Evolutionary conservation across 2,797 vertebrate genomes (phyloP).

Genomic region (Enteromius afrohamiltoni): DNA sequence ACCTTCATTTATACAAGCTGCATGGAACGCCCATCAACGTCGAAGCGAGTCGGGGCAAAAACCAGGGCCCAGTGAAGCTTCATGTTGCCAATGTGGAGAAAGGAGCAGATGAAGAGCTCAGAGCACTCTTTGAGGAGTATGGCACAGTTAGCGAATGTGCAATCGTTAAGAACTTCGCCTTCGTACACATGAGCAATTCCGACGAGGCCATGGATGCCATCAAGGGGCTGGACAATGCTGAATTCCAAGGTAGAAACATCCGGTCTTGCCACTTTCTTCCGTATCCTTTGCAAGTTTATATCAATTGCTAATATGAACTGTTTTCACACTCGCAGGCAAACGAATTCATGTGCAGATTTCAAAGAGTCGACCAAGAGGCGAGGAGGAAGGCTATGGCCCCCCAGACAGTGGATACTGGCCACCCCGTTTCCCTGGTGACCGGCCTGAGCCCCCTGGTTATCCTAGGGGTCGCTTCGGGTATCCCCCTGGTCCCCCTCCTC

Average conservation of each 20-base stretch:
- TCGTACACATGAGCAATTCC: constrained; percentile 81
- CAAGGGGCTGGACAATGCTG: constrained; percentile 77
- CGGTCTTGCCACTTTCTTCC: neutral
- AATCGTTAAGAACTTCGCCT: constrained; percentile 82
- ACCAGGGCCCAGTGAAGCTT: constrained; percentile 79
- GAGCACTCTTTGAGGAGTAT: constrained; percentile 79
- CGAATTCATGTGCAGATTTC: constrained; percentile 94
- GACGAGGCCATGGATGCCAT: constrained; percentile 83
- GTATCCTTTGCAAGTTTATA: constrained; percentile 1
- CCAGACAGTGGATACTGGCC: constrained; percentile 74
- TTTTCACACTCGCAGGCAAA: constrained; percentile 80
- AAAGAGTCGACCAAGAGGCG: constrained; percentile 88
- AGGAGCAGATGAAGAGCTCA: constrained; percentile 76
- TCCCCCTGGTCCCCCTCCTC: constrained; percentile 70
- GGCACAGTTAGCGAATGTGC: constrained; percentile 79
- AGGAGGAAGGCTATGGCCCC: constrained; percentile 79
- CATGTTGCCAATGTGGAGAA: constrained; percentile 82
- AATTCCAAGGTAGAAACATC: constrained; percentile 75
- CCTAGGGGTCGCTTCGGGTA: constrained; percentile 73
- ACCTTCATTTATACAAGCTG: constrained; percentile 76
- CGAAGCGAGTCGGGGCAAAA: constrained; percentile 79
- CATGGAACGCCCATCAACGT: constrained; percentile 81
- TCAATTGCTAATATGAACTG: neutral
- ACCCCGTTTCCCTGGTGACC: constrained; percentile 70
- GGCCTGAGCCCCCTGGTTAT: constrained; percentile 68